Evolutionary conservation across 2,888 invertebrate species (phyloP), one percentile per base, ranked within the genome.

Genomic region (Pegoplata infirma): DNA sequence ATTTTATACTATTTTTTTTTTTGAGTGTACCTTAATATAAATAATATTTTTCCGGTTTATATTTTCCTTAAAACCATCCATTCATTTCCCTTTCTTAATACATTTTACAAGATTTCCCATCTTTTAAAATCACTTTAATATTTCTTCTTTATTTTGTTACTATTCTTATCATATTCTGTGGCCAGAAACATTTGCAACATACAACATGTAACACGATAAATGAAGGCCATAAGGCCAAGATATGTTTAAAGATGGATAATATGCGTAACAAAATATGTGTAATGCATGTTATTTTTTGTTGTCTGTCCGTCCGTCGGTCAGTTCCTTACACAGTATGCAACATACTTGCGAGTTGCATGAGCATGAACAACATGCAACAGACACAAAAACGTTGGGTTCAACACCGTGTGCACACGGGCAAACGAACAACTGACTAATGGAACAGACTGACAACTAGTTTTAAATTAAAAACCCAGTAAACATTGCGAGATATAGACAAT

Each of bases 181-280:
- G 55, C 46, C 16, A 49, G 6, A 46, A 25, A 71, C 59, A 68
- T 73, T 64, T 73, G 67, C 67, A 47, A 49, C 63, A 64, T 23
- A 17, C 64, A 68, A 59, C 64, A 59, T 78, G 73, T 40, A 55
- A 59, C 21, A 64, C 44, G 51, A 61, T 75, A 71, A 79, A 79
- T 79, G 67, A 72, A 72, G 67, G 75, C 79, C 79, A 75, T 71
- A 71, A 79, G 74, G 79, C 75, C 51, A 79, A 49, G 44, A 46
- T 32, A 61, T 79, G 23, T 67, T 67, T 59, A 59, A 47, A 71
- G 56, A 66, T 66, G 61, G 44, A 61, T 74, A 74, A 78, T 61
- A 79, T 75, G 79, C 79, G 75, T 79, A 72, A 72, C 75, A 63
- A 79, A 72, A 67, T 72, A 53, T 64, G 68, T 76, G 32, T 53